Conservation (phyloP, 1,140 invertebrate genomes). For the Charaxes varanes region DNA sequence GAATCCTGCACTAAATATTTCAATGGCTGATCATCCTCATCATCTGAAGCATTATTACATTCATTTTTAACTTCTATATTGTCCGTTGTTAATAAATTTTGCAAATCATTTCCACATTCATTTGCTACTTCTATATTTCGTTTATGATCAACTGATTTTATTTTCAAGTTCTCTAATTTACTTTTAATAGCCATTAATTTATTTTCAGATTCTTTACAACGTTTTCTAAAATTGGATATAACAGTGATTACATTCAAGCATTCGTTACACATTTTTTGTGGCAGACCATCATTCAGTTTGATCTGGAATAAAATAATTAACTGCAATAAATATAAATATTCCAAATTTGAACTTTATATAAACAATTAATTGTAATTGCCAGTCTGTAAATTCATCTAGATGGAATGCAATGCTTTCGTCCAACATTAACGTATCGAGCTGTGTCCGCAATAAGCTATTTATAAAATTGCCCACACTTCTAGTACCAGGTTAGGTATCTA, state of each 20-base stretch:
- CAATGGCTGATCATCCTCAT: conserved; percentile 4
- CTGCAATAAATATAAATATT: too few relatives aligned
- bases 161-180: conserved; percentile 3
- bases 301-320: conserved; percentile 18
- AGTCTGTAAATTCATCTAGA: too few relatives aligned
- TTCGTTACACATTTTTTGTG: conserved; percentile 26
- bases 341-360: too few relatives aligned
- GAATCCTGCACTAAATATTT: neutral
- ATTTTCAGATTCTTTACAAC: conserved; percentile 16
- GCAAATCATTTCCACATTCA: neutral
- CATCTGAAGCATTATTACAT: neutral
- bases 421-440: too few relatives aligned
- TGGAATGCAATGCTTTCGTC: too few relatives aligned
- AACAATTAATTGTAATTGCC: too few relatives aligned
- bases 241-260: conserved; percentile 19
- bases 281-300: conserved; percentile 23
- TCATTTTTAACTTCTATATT: neutral
- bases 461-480: too few relatives aligned
- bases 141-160: neutral
- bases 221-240: conserved; percentile 17
- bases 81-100: neutral
- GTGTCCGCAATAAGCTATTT: too few relatives aligned
- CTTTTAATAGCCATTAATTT: conserved; percentile 6
- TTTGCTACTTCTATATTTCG: neutral
- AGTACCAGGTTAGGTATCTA: too few relatives aligned